Evolutionary conservation across 1,140 invertebrate species (phyloP).

Genomic region (Drosophila malerkotliana): DNA sequence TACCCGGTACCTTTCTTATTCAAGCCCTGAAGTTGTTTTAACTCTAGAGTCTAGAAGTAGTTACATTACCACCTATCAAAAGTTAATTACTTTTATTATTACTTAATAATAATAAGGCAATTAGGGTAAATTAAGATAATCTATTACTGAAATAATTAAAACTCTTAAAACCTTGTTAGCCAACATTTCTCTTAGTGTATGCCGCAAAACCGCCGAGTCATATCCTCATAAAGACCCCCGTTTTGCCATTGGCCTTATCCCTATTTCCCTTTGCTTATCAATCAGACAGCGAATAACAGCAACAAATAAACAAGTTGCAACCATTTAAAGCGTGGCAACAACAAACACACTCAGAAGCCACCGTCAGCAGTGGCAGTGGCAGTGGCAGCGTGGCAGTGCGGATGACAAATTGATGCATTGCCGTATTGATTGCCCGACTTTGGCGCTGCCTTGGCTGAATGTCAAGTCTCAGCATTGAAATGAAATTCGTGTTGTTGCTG

Average conservation of each 20-base stretch:
- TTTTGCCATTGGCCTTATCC: constrained; percentile 32
- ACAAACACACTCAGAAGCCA: constrained; percentile 9
- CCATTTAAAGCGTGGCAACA: constrained; percentile 23
- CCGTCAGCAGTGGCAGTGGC: constrained; percentile 10
- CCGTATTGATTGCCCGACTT: constrained; percentile 63
- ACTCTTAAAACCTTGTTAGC: neutral
- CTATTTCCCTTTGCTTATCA: constrained; percentile 45
- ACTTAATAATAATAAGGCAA: too few species aligned
- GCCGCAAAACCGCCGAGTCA: constrained; percentile 28
- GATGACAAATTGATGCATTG: constrained; percentile 77
- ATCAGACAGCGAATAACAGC: constrained; percentile 65
- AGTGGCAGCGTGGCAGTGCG: constrained; percentile 9
- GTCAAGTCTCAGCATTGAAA: constrained; percentile 74
- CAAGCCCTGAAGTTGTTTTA: too few species aligned
- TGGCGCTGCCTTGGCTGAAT: constrained; percentile 69
- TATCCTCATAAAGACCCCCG: neutral
- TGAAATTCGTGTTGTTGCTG: constrained; percentile 48
- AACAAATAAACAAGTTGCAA: constrained; percentile 71
- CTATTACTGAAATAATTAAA: too few species aligned
- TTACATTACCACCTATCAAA: too few species aligned
- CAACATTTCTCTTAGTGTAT: neutral
- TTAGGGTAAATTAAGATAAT: too few species aligned
- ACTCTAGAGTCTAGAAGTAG: neutral
- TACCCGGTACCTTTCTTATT: too few species aligned
- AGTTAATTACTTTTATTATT: too few species aligned